Conservation (phyloP, 2,888 invertebrate species). For the Drosophila quinaria region DNA sequence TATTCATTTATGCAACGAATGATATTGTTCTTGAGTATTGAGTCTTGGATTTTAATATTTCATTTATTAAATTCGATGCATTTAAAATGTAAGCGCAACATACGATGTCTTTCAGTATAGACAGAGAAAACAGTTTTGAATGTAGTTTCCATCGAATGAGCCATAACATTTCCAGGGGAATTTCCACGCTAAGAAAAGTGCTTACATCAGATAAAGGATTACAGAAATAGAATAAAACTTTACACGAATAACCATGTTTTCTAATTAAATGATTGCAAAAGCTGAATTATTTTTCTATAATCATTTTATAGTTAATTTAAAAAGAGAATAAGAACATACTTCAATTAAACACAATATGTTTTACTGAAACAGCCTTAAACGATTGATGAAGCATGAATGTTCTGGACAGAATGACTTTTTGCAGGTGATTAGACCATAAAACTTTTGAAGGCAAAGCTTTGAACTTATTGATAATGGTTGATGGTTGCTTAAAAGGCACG, state of each 20-base stretch:
- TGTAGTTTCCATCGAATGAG: neutral
- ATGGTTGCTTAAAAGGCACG: neutral
- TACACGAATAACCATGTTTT: neutral
- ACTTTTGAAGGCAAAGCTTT: constrained; percentile 17
- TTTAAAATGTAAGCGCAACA: neutral
- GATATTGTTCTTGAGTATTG: too few relatives aligned
- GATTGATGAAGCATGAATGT: neutral
- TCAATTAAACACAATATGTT: neutral
- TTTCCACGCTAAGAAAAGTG: neutral
- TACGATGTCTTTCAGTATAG: neutral
- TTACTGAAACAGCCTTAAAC: neutral
- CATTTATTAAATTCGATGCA: neutral
- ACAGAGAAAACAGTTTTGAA: neutral
- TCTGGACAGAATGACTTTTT: neutral
- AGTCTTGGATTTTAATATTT: too few relatives aligned
- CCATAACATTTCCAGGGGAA: neutral
- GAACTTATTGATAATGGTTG: constrained; percentile 19
- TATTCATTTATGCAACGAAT: too few relatives aligned
- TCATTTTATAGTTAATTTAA: too few relatives aligned
- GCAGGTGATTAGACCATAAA: constrained; percentile 3
- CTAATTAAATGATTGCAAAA: neutral
- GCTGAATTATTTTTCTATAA: too few relatives aligned
- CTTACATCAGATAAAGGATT: neutral
- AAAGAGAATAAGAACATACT: too few relatives aligned
- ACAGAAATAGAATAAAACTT: neutral